phyloP scores from a whole-genome alignment of 2,888 invertebrate species.

The Germaria angustata region DNA sequence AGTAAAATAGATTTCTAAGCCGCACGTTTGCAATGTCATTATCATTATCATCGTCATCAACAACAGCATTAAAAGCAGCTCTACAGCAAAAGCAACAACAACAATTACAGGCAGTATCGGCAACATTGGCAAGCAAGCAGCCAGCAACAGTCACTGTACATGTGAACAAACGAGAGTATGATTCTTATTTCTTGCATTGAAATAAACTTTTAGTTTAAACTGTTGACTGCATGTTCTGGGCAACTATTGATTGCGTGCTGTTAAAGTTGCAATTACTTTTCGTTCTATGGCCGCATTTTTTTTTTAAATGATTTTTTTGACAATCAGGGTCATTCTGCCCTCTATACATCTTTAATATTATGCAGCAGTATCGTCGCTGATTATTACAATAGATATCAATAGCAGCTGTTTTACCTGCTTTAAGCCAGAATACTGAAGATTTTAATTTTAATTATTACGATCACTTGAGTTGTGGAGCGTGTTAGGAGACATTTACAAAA shows the following conservation, averaged over 20 bases:
- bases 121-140: slow-evolving; percentile 44
- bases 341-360: neutral
- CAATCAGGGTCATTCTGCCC: slow-evolving; percentile 51
- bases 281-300: slow-evolving; percentile 19
- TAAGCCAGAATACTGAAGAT: neutral
- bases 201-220: slow-evolving; percentile 14
- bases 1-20: slow-evolving; percentile 60
- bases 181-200: too few species aligned
- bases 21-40: slow-evolving; percentile 64
- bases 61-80: neutral
- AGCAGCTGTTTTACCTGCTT: slow-evolving; percentile 20
- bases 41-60: slow-evolving; percentile 51
- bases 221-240: slow-evolving; percentile 55
- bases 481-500: too few species aligned
- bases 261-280: slow-evolving; percentile 7
- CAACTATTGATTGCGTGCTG: slow-evolving; percentile 14
- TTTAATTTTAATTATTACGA: neutral
- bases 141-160: slow-evolving; percentile 18
- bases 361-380: slow-evolving; percentile 46
- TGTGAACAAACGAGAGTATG: neutral
- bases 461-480: too few species aligned
- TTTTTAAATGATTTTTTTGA: slow-evolving; percentile 1
- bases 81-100: neutral
- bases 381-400: slow-evolving; percentile 61
- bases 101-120: slow-evolving; percentile 45